Conservation (phyloP, 2,888 invertebrate species). For the Plebejus anna region DNA sequence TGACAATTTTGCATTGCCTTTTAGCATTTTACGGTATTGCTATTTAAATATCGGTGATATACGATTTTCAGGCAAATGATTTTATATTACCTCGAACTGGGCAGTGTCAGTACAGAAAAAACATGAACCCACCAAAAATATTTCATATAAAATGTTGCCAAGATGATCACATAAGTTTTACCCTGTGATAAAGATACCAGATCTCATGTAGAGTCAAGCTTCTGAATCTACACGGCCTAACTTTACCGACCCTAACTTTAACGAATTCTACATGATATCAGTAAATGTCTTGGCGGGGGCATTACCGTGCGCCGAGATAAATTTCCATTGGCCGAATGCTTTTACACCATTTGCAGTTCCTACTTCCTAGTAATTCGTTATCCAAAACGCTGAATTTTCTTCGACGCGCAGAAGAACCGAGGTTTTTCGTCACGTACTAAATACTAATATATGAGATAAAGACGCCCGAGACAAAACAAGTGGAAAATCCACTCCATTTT, state of each 20-base stretch:
- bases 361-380: not conserved
- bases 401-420: not conserved
- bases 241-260: too few species aligned
- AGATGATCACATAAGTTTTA: too few species aligned
- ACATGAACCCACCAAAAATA: not conserved
- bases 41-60: not conserved
- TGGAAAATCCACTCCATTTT: constrained; percentile 15
- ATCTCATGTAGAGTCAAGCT: too few species aligned
- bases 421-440: not conserved
- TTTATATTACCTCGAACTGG: not conserved
- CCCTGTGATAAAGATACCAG: too few species aligned
- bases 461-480: constrained; percentile 9
- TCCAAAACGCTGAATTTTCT: not conserved
- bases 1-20: not conserved
- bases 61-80: not conserved
- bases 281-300: too few species aligned
- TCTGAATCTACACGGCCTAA: too few species aligned
- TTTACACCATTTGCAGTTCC: not conserved
- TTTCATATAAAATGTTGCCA: too few species aligned
- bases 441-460: constrained; percentile 2
- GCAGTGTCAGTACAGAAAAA: not conserved
- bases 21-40: not conserved
- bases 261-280: too few species aligned
- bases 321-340: not conserved
- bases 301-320: too few species aligned